Percentiles rank a stretch among this genome's conserved stretches.
Evolutionary conservation across 2,797 vertebrate genomes (phyloP).

Genomic region (Xenops minutus): DNA sequence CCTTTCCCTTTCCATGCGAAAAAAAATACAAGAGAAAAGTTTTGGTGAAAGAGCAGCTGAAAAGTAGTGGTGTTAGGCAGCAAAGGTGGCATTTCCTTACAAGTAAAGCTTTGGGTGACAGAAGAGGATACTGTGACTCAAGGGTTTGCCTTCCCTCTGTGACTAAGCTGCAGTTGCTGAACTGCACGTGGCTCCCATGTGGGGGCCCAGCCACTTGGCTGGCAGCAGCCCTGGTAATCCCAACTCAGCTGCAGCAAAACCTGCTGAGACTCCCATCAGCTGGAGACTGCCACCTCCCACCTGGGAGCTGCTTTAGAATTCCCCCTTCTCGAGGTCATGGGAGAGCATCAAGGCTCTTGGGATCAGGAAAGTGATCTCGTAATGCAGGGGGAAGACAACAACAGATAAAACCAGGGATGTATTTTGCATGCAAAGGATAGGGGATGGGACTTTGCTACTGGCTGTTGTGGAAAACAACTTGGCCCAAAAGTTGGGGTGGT

Average conservation of each 20-base stretch:
- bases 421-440: background rate
- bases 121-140: background rate
- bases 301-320: background rate
- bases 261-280: background rate
- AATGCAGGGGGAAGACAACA: background rate
- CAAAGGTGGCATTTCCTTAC: background rate
- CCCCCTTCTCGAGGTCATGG: background rate
- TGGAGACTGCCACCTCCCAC: background rate
- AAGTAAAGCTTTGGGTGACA: background rate
- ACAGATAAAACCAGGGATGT: background rate
- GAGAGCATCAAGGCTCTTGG: background rate
- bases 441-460: background rate
- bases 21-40: background rate
- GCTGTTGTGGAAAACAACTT: background rate
- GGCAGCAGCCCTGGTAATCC: background rate
- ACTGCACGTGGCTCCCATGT: background rate
- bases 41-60: background rate
- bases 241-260: background rate
- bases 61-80: rapidly evolving
- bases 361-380: background rate
- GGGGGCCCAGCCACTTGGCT: rapidly evolving
- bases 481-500: background rate
- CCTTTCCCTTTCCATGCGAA: background rate
- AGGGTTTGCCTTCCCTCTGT: background rate
- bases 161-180: background rate